Evolutionary conservation across 2,888 invertebrate genomes (phyloP), one percentile per base, ranked within the genome.

Genomic region (Crematogaster levior): DNA sequence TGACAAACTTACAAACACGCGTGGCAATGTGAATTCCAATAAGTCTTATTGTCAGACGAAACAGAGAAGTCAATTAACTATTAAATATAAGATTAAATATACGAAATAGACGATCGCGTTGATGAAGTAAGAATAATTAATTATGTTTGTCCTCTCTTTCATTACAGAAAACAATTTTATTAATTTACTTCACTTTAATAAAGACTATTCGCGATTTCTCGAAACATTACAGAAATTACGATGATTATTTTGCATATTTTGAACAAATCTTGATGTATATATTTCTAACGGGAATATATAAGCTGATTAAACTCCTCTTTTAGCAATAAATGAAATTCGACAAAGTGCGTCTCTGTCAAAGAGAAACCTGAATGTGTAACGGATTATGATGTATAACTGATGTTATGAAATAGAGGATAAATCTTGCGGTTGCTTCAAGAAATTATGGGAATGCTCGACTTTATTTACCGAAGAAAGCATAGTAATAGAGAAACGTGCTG

Each of bases 1-100:
- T 43, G 40, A 79, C 73, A 77, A 51, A 79, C 68, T 79, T 79
- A 56, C 82, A 85, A 51, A 46, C 53, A 61, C 40, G 40, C 24
- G n/a, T 34, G 56, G 34, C 53, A 56, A 65, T 68, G 72, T 80
- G 75, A 63, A 74, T 66, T 68, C 77, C 56, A 66, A 68, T 79
- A 79, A 79, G 56, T 46, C 24, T 56, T 34, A 24, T 56, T 46
- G 68, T 79, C 56, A 56, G 46, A 46, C 9, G 34, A 21, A 34
- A 18, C 12, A 34, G 56, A 56, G 53, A 53, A 27, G 40, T 68
- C n/a, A 34, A 5, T 12, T 46, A 68, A 24, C 34, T 34, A 15
- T 56, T 34, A 43, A 30, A 3, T 12, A 56, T 27, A 77, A 77
- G 58, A 51, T 65, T 5, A 58, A 73, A 43, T 61, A 61, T 51